Evolutionary conservation across 2,888 invertebrate genomes (phyloP), one percentile per base, ranked within the genome.

Genomic region (Habrosyne pyritoides): DNA sequence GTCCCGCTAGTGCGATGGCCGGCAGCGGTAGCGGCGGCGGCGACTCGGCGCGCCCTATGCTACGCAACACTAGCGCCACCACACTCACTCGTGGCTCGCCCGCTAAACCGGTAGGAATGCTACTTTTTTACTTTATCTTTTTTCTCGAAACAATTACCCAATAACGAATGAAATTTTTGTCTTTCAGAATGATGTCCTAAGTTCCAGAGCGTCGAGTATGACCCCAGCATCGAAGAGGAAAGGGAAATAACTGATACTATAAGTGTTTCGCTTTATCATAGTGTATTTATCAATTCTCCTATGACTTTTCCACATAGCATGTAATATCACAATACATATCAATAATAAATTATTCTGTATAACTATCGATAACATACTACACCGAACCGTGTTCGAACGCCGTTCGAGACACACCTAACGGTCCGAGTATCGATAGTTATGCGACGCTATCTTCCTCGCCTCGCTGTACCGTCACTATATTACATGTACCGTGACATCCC

Each of bases 11-110:
- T 61, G 83, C 86, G 47, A 69, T 81, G 68, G 83, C 82, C 48
- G 67, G 70, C n/a, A n/a, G 56, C 59, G 69, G 49, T 66, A 59
- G 30, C n/a, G 53, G 62, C 22, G 48, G 58, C 12, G 63, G 67
- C 50, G 58, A 75, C 49, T 54, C 93, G 85, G 70, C 92, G 88
- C 79, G 85, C n/a, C 77, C 84, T n/a, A 79, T 95, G 18, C 93
- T 94, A 42, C 86, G 93, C 49, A 91, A 92, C 75, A 88, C 93
- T n/a, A 95, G 95, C 83, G 91, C 94, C 54, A 87, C 93, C 52
- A 93, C 91, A 21, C 66, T 92, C 33, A 75, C 84, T 12, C 77
- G 83, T 12, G 69, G 77, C 2, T 73, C 83, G 21, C 79, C 86
- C 10, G 75, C 80, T 36, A 85, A 84, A 67, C 77, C 83, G 75